Conservation (phyloP, 2,797 vertebrate genomes). For the Diplodus puntazzo region DNA sequence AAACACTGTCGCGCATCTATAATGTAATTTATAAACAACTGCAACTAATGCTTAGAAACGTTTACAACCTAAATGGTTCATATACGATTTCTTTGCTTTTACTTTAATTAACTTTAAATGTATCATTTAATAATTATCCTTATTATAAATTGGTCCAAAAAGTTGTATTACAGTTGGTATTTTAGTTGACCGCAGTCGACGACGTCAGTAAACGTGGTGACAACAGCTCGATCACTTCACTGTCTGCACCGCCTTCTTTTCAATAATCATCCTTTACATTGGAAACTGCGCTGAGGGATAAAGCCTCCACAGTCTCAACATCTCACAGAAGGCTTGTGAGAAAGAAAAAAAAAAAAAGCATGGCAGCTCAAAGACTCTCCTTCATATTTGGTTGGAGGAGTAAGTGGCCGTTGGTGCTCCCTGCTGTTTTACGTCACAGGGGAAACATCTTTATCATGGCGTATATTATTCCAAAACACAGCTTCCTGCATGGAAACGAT, state of each 20-base stretch:
- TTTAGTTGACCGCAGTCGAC: background rate
- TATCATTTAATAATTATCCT: too few relatives aligned
- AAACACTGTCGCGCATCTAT: too few relatives aligned
- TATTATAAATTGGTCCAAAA: too few relatives aligned
- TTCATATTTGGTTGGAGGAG: conserved; percentile 83
- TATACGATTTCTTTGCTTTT: too few relatives aligned
- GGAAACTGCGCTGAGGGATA: conserved; percentile 30
- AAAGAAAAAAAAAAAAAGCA: conserved; percentile 18
- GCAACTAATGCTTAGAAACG: too few relatives aligned
- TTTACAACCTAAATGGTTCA: too few relatives aligned
- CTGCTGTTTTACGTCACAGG: conserved; percentile 93
- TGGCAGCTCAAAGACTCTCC: conserved; percentile 86
- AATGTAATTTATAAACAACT: too few relatives aligned
- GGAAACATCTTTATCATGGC: conserved; percentile 94
- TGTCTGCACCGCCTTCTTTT: conserved; percentile 15
- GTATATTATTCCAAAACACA: conserved; percentile 96
- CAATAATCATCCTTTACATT: conserved; percentile 29
- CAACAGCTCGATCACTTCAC: background rate
- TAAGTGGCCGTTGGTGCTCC: conserved; percentile 93
- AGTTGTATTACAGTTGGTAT: background rate
- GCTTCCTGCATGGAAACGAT: conserved; percentile 91
- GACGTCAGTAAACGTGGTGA: background rate
- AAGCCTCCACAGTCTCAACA: conserved; percentile 30
- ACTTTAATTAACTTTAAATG: too few relatives aligned
- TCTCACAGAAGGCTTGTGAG: conserved; percentile 37